Evolutionary conservation across 2,797 vertebrate genomes (phyloP), one percentile per base, ranked within the genome.

Genomic region (Anas bernieri): DNA sequence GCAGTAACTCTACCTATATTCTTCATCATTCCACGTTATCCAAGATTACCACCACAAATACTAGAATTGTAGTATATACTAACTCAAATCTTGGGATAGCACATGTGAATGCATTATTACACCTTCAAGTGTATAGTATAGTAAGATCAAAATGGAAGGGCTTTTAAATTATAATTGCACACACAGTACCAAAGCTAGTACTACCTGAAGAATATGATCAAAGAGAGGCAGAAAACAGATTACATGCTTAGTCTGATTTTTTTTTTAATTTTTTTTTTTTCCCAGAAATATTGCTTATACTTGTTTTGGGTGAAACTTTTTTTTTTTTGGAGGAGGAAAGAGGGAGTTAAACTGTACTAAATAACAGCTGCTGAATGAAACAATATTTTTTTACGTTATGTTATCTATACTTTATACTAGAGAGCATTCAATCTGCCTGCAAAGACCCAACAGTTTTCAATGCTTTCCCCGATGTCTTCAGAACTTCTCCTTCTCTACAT

Each of bases 31-130:
- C 64, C 55, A 45, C 62, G 35, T 81, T 88, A 82, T 26, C 73
- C 17, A 55, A 86, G 73, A 88, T 64, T 68, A 46, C n/a, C 50
- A 77, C 33, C 50, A 90, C 86, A 95, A 88, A 91, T 90, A 73
- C 81, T 1, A 56, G 43, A 93, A n/a, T 4, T 54, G 59, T 6
- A 90, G 28, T 45, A 76, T 25, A 56, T 2, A 82, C 58, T 61
- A 88, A 93, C 77, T 92, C 55, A 93, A 74, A 86, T 39, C 74
- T 86, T 67, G 26, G 18, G 43, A 62, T 11, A 77, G 59, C 43
- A 86, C 48, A 82, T 0, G 2, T 86, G 80, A 93, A 92, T 43
- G 48, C 28, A 87, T 56, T 72, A 21, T 61, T 95, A 88, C 37
- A 83, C 62, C 63, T 84, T 81, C 56, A 67, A 86, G 68, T 41